phyloP scores from a whole-genome alignment of 2,888 invertebrate genomes.

The Acrobasis suavella region DNA sequence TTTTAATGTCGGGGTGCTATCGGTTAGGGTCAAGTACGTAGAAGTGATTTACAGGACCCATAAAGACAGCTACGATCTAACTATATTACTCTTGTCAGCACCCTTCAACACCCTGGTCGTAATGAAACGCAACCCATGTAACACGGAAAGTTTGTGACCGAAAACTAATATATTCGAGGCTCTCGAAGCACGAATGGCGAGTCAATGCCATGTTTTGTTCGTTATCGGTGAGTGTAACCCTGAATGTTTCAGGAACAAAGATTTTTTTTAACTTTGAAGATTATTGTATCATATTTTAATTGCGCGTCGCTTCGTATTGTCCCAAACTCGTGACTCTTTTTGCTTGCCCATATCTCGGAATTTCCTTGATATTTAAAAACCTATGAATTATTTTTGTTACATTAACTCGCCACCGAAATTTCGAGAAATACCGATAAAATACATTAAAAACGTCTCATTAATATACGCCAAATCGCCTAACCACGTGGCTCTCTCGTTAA shows the following conservation, averaged over 20 bases:
- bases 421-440: too few relatives aligned
- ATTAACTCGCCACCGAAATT: too few relatives aligned
- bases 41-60: constrained; percentile 72
- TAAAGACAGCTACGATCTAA: constrained; percentile 69
- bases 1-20: constrained; percentile 73
- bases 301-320: too few relatives aligned
- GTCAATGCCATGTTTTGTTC: constrained; percentile 5
- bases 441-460: too few relatives aligned
- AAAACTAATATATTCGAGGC: constrained; percentile 25
- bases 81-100: constrained; percentile 69
- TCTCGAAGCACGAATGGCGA: constrained; percentile 11
- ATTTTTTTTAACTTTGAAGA: background rate
- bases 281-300: background rate
- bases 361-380: too few relatives aligned
- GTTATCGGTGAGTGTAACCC: background rate
- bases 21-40: constrained; percentile 75
- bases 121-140: constrained; percentile 54
- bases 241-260: background rate
- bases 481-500: too few relatives aligned
- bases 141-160: constrained; percentile 38
- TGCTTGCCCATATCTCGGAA: too few relatives aligned
- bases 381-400: too few relatives aligned
- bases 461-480: too few relatives aligned
- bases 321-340: too few relatives aligned
- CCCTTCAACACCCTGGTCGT: constrained; percentile 49